Evolutionary conservation across 2,797 vertebrate species (phyloP).

Genomic region (Sebastes ruberrimus): DNA sequence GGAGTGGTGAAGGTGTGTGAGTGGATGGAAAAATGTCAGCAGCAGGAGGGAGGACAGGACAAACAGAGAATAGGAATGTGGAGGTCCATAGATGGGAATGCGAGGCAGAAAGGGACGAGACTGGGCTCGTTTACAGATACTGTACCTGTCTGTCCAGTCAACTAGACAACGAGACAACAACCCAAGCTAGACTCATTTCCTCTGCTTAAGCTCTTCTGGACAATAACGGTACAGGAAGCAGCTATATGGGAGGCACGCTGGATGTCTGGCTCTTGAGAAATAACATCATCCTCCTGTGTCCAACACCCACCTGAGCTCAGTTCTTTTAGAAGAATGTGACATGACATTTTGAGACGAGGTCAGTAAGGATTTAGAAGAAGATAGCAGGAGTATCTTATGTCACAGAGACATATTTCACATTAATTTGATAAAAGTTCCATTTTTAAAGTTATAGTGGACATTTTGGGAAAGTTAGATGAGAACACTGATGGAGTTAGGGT

Average conservation of each 20-base stretch:
- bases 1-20: not conserved
- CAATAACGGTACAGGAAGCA: conserved; percentile 48
- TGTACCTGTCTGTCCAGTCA: conserved; percentile 53
- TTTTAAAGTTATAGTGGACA: not conserved
- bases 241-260: conserved; percentile 25
- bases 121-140: conserved; percentile 20
- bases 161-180: conserved; percentile 35
- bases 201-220: conserved; percentile 65
- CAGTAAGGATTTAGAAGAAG: not conserved
- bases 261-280: conserved; percentile 43
- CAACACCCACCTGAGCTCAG: not conserved
- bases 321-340: not conserved
- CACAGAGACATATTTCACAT: not conserved
- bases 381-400: not conserved
- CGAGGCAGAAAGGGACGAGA: conserved; percentile 5
- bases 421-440: too few relatives aligned
- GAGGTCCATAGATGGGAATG: conserved; percentile 8
- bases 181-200: conserved; percentile 74
- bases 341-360: conserved; percentile 1
- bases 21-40: conserved; percentile 10
- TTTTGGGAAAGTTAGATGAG: not conserved
- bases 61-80: not conserved
- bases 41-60: not conserved
- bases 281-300: not conserved
- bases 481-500: not conserved